Evolutionary conservation across 1,140 invertebrate genomes (phyloP).

Genomic region (Cyclargus thomasi): DNA sequence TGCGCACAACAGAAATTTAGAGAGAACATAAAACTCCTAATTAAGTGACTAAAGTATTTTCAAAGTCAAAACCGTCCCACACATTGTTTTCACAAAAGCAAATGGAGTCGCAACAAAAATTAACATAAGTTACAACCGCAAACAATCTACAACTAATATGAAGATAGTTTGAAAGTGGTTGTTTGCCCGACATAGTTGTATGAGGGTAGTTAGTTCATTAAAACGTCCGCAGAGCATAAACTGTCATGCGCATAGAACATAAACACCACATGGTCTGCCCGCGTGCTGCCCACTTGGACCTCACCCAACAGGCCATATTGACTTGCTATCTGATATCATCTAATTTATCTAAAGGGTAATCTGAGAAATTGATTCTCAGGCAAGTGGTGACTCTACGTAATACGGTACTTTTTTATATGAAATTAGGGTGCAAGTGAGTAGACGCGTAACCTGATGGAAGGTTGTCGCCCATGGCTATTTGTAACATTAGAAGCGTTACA

Average conservation of each 20-base stretch:
- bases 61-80: too few species aligned
- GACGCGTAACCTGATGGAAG: too few species aligned
- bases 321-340: not conserved
- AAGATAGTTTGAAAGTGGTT: not conserved
- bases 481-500: too few species aligned
- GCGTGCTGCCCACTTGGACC: not conserved
- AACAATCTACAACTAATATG: constrained; percentile 1
- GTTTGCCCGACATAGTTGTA: not conserved
- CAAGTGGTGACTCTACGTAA: too few species aligned
- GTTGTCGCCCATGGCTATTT: too few species aligned
- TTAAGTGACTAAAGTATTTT: too few species aligned
- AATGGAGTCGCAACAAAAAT: not conserved
- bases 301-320: not conserved
- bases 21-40: too few species aligned
- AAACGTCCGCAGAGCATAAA: not conserved
- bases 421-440: too few species aligned
- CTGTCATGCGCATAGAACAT: not conserved
- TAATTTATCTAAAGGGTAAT: not conserved
- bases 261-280: not conserved
- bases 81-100: not conserved
- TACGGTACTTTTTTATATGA: too few species aligned
- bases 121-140: constrained; percentile 3
- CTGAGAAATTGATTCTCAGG: too few species aligned
- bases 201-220: not conserved
- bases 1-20: too few species aligned